phyloP scores from a whole-genome alignment of 1,140 invertebrate species.

The Coboldia fuscipes region DNA sequence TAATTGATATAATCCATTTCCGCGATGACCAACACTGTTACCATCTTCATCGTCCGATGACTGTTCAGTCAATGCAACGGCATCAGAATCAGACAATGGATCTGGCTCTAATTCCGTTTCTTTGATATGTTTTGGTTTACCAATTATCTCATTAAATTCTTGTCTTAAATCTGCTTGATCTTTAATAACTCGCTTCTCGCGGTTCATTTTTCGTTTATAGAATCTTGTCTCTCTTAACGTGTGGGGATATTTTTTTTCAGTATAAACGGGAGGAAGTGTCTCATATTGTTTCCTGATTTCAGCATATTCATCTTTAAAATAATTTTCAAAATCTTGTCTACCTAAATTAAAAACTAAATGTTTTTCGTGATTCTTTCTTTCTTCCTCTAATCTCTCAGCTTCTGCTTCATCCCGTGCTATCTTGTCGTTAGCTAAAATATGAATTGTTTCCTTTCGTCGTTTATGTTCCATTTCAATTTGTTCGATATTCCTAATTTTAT shows the following conservation, averaged over 20 bases:
- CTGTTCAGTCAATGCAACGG: constrained; percentile 6
- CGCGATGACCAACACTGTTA: constrained; percentile 12
- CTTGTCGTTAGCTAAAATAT: constrained; percentile 12
- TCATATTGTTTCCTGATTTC: constrained; percentile 6
- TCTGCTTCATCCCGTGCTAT: constrained; percentile 3
- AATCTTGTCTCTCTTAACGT: too few relatives aligned
- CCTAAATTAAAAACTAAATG: not conserved
- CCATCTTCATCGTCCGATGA: constrained; percentile 16
- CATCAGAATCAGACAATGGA: not conserved
- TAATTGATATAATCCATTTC: constrained; percentile 10
- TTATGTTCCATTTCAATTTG: constrained; percentile 9
- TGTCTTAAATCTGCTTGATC: constrained; percentile 8
- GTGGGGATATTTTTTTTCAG: too few relatives aligned
- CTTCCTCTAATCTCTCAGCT: too few relatives aligned
- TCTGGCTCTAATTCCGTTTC: not conserved
- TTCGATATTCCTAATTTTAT: constrained; percentile 10
- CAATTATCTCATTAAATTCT: not conserved
- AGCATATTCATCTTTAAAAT: constrained; percentile 5
- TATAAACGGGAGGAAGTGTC: too few relatives aligned
- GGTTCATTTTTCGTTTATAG: too few relatives aligned
- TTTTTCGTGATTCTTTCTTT: not conserved
- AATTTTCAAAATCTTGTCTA: not conserved
- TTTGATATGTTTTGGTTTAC: not conserved
- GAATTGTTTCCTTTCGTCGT: constrained; percentile 10
- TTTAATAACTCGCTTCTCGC: constrained; percentile 8